Percentiles rank a stretch among this genome's conserved stretches.
Evolutionary conservation across 2,888 invertebrate species (phyloP).

Genomic region (Dorcus hopei): DNA sequence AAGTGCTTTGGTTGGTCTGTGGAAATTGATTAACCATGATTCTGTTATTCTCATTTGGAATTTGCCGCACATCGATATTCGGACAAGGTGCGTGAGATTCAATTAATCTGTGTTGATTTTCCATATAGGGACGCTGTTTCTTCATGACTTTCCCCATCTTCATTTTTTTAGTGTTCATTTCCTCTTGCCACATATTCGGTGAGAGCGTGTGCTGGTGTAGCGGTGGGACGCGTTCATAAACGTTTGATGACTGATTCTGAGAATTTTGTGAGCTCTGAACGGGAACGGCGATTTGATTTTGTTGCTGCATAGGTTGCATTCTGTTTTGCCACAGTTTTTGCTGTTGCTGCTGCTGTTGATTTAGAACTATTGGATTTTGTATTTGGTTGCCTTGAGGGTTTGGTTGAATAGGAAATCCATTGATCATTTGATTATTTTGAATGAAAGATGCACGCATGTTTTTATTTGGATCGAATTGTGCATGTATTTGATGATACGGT

Average conservation of each 20-base stretch:
- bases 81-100: conserved; percentile 51
- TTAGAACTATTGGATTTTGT: conserved; percentile 49
- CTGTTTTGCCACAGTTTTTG: conserved; percentile 37
- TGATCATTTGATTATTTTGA: conserved; percentile 34
- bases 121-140: conserved; percentile 54
- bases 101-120: conserved; percentile 39
- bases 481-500: conserved; percentile 33
- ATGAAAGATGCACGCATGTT: conserved; percentile 34
- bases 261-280: conserved; percentile 26
- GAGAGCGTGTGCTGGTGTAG: conserved; percentile 68
- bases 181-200: conserved; percentile 55
- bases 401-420: conserved; percentile 33
- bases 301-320: conserved; percentile 44
- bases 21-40: conserved; percentile 39
- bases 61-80: conserved; percentile 59
- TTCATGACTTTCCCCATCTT: conserved; percentile 54
- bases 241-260: conserved; percentile 41
- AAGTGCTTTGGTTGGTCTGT: conserved; percentile 35
- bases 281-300: conserved; percentile 39
- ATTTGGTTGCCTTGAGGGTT: conserved; percentile 52
- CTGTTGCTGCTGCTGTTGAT: conserved; percentile 38
- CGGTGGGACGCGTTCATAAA: conserved; percentile 70
- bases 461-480: conserved; percentile 45
- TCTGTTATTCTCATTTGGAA: conserved; percentile 44
- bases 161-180: conserved; percentile 58